A percentile compares a stretch with the other conserved stretches of the same genome.
These are phyloP conservation scores for Tragelaphus scriptus DNA, from an alignment of 2,113 vertebrate genomes.

Conservation along the genomic window DNA sequence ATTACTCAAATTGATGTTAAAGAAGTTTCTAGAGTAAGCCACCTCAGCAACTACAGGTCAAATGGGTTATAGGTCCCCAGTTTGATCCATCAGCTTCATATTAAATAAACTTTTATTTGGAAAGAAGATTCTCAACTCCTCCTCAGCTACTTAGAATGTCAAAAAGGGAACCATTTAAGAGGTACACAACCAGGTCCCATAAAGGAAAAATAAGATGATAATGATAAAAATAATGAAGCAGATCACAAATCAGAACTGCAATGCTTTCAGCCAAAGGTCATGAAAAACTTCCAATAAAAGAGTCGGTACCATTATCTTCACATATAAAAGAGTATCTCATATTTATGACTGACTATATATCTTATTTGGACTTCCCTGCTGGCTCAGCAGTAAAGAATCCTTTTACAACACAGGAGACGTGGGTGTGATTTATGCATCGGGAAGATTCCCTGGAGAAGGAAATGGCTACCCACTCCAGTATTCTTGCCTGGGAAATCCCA, in stretches of 20 bases:
- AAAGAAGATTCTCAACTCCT: slow-evolving; percentile 23
- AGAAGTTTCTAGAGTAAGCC: background rate
- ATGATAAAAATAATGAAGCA: background rate
- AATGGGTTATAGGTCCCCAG: background rate
- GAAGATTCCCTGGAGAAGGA: background rate
- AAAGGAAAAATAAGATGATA: background rate
- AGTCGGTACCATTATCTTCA: background rate
- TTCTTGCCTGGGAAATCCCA: background rate
- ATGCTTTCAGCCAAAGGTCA: background rate
- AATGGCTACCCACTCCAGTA: background rate
- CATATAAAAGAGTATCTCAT: background rate
- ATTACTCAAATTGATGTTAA: slow-evolving; percentile 7
- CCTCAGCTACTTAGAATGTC: background rate
- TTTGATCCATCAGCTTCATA: slow-evolving; percentile 8
- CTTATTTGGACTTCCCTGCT: background rate
- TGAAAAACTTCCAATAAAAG: background rate
- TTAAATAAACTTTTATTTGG: background rate
- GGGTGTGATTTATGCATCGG: background rate
- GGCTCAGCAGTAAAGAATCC: background rate
- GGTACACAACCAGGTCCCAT: background rate
- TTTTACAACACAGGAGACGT: background rate
- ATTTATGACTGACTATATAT: background rate
- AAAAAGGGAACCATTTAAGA: background rate
- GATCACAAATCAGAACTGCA: background rate
- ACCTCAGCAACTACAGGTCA: background rate